phyloP scores from a whole-genome alignment of 2,797 vertebrate genomes.

The Myotis daubentonii region DNA sequence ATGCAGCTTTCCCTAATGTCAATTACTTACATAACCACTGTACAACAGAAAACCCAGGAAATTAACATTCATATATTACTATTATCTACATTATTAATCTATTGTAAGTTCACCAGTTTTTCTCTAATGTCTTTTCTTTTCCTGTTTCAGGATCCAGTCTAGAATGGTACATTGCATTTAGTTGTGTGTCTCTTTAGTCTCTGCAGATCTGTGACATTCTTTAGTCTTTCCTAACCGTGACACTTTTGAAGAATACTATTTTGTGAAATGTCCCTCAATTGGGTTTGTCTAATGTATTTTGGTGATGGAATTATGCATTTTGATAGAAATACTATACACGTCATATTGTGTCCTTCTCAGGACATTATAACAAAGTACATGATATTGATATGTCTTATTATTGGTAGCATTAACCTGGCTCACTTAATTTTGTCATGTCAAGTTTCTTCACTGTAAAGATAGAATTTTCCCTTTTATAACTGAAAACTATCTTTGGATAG shows the following conservation, averaged over 20 bases:
- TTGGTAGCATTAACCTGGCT: neutral
- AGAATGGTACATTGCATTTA: neutral
- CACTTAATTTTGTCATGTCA: neutral
- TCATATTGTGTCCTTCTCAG: neutral
- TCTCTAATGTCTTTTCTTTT: neutral
- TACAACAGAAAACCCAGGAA: neutral
- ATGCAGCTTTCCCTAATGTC: neutral
- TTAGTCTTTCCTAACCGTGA: neutral
- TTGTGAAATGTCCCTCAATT: neutral
- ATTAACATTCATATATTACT: neutral
- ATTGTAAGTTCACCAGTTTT: neutral
- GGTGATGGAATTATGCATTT: neutral
- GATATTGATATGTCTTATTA: neutral
- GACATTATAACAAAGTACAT: neutral
- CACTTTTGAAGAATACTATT: constrained; percentile 28
- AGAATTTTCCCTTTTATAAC: neutral
- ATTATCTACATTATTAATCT: neutral
- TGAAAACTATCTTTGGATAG: neutral
- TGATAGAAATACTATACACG: neutral
- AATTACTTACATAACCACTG: neutral
- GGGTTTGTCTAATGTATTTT: neutral
- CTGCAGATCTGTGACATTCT: neutral
- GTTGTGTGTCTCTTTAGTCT: neutral
- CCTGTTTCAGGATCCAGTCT: neutral
- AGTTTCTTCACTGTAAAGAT: constrained; percentile 2